A percentile compares a stretch with the other conserved stretches of the same genome.
phyloP scores from a whole-genome alignment of 2,113 vertebrate genomes.

The Mus spicilegus region DNA sequence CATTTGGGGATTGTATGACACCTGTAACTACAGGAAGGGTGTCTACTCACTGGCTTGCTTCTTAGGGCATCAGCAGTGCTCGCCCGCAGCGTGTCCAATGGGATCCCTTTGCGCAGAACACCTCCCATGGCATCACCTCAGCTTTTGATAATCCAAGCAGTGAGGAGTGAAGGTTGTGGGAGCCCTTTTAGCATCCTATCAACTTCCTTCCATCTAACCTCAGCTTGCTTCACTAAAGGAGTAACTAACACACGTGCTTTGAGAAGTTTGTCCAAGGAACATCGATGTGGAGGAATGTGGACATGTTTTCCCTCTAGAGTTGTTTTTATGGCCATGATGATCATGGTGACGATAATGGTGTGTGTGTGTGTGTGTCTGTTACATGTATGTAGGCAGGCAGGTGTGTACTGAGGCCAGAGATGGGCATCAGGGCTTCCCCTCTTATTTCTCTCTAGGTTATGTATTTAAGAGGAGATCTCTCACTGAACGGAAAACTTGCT shows the following conservation, averaged over 20 bases:
- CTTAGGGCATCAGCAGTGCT: neutral
- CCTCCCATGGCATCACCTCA: fast-evolving
- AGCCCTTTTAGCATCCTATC: neutral
- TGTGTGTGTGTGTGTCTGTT: neutral
- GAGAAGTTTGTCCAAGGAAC: neutral
- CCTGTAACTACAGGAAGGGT: neutral
- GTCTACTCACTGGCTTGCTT: neutral
- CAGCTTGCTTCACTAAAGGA: fast-evolving
- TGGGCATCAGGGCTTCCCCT: too few relatives aligned
- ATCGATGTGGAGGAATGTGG: neutral
- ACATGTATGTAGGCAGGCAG: neutral
- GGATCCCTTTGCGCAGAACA: neutral
- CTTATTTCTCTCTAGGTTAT: too few relatives aligned
- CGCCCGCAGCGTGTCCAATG: too few relatives aligned
- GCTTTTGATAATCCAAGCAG: neutral
- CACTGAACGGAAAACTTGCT: neutral
- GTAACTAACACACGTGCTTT: neutral
- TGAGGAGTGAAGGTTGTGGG: neutral
- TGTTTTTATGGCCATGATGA: neutral
- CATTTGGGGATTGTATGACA: neutral
- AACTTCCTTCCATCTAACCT: too few relatives aligned
- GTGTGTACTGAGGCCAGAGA: neutral
- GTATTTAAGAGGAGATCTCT: neutral
- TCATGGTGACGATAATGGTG: neutral
- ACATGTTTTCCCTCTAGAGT: neutral